A percentile compares a stretch with the other conserved stretches of the same genome.
Conservation (phyloP, 2,113 vertebrate genomes). For the Oceanodroma tethys region DNA sequence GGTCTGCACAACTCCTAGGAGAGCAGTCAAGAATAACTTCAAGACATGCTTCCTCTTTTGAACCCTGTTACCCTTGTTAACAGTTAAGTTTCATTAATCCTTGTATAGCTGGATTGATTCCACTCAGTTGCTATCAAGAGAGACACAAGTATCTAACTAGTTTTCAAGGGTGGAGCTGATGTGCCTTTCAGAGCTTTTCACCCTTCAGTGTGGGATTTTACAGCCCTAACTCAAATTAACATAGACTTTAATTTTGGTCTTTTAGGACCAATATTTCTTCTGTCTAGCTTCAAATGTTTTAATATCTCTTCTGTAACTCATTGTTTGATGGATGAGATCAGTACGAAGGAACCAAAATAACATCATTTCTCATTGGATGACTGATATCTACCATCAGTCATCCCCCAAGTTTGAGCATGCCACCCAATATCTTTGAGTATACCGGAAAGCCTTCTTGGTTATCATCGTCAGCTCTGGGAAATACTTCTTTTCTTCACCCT, state of each 20-base stretch:
- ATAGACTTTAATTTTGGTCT: neutral
- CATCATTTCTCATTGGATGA: neutral
- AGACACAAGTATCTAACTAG: neutral
- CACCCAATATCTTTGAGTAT: neutral
- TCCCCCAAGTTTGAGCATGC: neutral
- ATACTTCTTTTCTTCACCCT: neutral
- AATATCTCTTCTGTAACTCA: neutral
- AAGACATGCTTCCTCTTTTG: neutral
- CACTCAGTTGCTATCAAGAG: neutral
- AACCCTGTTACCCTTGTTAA: neutral
- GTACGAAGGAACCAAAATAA: neutral
- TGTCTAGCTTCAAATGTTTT: neutral
- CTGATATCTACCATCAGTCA: neutral
- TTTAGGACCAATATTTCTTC: neutral
- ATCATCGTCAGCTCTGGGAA: neutral
- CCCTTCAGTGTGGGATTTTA: neutral
- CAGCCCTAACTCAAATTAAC: neutral
- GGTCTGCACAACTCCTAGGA: neutral
- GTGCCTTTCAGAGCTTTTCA: neutral
- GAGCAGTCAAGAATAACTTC: neutral
- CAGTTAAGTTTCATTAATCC: neutral
- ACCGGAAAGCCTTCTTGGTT: neutral
- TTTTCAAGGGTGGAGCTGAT: neutral
- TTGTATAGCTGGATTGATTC: neutral
- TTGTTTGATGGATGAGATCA: neutral